Conservation (phyloP, 1,140 invertebrate genomes). For the Lerema accius region DNA sequence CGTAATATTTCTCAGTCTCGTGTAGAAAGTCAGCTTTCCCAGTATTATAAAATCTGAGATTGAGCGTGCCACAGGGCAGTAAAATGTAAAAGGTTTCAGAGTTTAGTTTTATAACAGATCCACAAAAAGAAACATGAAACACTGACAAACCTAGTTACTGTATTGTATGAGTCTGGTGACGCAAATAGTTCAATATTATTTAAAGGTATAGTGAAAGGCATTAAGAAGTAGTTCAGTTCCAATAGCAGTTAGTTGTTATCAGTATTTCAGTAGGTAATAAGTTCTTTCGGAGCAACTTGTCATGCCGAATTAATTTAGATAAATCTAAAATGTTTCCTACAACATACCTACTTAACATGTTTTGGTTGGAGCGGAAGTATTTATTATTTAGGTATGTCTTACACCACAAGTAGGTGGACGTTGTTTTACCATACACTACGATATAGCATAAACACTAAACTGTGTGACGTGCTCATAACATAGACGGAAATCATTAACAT, state of each 20-base stretch:
- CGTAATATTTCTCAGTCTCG: constrained; percentile 9
- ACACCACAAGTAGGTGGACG: too few relatives aligned
- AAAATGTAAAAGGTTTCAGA: constrained; percentile 38
- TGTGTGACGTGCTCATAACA: too few relatives aligned
- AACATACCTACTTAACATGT: too few relatives aligned
- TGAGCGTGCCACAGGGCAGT: constrained; percentile 48
- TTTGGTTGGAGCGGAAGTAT: too few relatives aligned
- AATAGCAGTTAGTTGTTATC: background rate
- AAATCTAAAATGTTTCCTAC: too few relatives aligned
- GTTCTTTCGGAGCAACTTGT: background rate
- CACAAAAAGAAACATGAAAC: background rate
- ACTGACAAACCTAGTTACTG: background rate
- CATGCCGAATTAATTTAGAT: too few relatives aligned
- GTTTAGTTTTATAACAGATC: constrained; percentile 11
- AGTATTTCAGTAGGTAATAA: background rate
- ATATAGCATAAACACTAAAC: too few relatives aligned
- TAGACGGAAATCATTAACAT: too few relatives aligned
- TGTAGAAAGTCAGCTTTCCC: constrained; percentile 58
- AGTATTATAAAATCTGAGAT: constrained; percentile 45
- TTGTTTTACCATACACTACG: too few relatives aligned
- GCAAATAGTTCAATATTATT: constrained; percentile 7
- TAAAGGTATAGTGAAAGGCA: background rate
- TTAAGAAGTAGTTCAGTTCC: background rate
- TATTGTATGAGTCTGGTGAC: background rate
- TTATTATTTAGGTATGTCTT: too few relatives aligned